Base-by-base conservation (phyloP, 2,797 vertebrate species). In the Megaceryle alcyon region DNA sequence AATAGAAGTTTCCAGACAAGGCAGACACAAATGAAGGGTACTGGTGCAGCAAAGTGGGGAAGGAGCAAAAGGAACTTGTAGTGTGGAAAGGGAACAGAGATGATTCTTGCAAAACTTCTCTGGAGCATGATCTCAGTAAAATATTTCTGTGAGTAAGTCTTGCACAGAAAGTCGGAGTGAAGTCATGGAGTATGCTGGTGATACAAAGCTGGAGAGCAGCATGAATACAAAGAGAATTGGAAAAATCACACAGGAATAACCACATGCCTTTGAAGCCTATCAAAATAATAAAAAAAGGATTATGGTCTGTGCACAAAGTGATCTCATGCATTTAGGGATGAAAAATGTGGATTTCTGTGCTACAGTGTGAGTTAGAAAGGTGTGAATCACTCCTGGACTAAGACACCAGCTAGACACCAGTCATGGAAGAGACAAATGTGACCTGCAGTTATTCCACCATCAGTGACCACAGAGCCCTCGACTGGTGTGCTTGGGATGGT, bases 251-350 rank as follows among this genome's bases (percentile, higher is more conserved):
- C 11, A 88, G 92, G 76, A 94, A 82, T 61, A 87, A 89, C 37
- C 37, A 73, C 15, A 73, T 7, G 21, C 9, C 61, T 94, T 53
- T 83, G 57, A 49, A 91, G n/a, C 28, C 29, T 49, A 14, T 86
- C 61, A 86, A 94, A 94, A 95, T 44, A 94, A 92, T 90, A 79
- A 94, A 87, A 82, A 85, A 91, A n/a, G 53, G 65, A 86, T 95
- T 97, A 90, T 33, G 53, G 5, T 90, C 72, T 85, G 57, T 7
- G 54, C 49, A 69, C 31, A 68, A 85, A 87, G 64, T 95, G 51
- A 94, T 77, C 82, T 94, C 84, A 81, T 71, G 41, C 57, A 75
- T 57, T 79, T 86, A 1, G 0, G 44, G 89, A 83, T 75, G 53
- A 91, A 75, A 95, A 90, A 90, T 17, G 20, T 31, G 44, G 48